Conservation (phyloP, 1,140 invertebrate species). For the Apocrypta bakeri region DNA sequence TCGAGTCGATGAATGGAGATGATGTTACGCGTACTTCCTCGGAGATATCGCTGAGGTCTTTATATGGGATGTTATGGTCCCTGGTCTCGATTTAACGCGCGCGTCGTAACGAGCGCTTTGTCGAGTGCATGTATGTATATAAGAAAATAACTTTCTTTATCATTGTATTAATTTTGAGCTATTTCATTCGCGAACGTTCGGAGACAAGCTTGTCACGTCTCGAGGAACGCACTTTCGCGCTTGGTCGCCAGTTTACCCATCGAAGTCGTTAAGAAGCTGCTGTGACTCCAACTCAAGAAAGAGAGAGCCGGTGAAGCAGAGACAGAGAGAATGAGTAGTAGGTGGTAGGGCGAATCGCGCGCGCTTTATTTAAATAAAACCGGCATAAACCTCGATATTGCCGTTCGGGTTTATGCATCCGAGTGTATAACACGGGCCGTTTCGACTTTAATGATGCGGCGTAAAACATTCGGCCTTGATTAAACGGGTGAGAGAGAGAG, state of each 20-base stretch:
- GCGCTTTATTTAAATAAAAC: constrained; percentile 74
- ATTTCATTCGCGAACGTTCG: background rate
- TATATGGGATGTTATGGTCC: background rate
- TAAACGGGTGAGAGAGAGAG: constrained; percentile 62
- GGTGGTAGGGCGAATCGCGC: constrained; percentile 22
- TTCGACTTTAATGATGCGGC: constrained; percentile 71
- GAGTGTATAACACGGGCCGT: constrained; percentile 71
- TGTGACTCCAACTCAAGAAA: background rate
- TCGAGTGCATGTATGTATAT: too few species aligned
- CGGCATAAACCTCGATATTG: constrained; percentile 71
- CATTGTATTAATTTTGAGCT: too few species aligned
- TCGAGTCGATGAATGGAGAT: constrained; percentile 15
- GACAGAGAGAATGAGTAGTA: too few species aligned
- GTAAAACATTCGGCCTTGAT: constrained; percentile 74
- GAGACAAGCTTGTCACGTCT: constrained; percentile 12
- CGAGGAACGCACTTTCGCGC: background rate
- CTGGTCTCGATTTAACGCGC: background rate
- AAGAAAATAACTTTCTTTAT: too few species aligned
- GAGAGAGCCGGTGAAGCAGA: too few species aligned
- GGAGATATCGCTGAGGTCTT: background rate
- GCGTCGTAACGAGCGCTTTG: background rate
- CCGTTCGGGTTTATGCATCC: constrained; percentile 72
- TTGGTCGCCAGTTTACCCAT: background rate
- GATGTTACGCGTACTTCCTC: background rate
- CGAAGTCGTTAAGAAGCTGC: constrained; percentile 1